Evolutionary conservation across 2,888 invertebrate species (phyloP).

Genomic region (Taenaris catops): DNA sequence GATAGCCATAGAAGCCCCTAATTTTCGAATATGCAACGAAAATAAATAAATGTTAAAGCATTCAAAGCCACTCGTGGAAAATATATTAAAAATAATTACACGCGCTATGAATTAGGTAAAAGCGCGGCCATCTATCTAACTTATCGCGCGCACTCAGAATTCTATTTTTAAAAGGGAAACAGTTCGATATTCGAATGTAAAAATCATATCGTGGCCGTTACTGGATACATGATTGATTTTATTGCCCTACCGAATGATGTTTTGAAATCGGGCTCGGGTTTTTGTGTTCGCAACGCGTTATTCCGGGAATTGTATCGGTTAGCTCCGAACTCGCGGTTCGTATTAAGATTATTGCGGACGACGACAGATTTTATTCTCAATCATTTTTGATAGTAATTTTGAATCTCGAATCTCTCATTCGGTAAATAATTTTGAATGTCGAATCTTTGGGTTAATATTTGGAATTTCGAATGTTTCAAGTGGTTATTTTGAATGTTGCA

Average conservation of each 20-base stretch:
- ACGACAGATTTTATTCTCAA: too few species aligned
- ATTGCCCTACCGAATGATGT: slow-evolving; percentile 59
- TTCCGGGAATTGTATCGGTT: slow-evolving; percentile 16
- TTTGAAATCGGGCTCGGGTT: slow-evolving; percentile 55
- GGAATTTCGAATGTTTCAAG: too few species aligned
- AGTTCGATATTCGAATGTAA: slow-evolving; percentile 38
- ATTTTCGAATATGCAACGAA: slow-evolving; percentile 7
- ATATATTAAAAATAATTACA: slow-evolving; percentile 14
- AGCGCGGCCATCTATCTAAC: slow-evolving; percentile 56
- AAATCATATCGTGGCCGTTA: slow-evolving; percentile 60
- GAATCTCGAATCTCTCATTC: too few species aligned
- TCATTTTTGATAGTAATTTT: too few species aligned
- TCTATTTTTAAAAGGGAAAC: slow-evolving; percentile 73
- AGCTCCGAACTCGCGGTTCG: slow-evolving; percentile 2
- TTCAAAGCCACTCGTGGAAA: slow-evolving; percentile 13
- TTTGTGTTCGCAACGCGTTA: slow-evolving; percentile 31
- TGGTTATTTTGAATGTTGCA: too few species aligned
- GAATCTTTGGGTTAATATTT: too few species aligned
- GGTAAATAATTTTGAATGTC: too few species aligned
- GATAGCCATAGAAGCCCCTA: neutral
- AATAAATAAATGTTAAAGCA: too few species aligned
- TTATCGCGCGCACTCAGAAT: slow-evolving; percentile 73
- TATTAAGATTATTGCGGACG: slow-evolving; percentile 14
- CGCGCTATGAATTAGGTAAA: slow-evolving; percentile 35
- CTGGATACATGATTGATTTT: slow-evolving; percentile 73